Percentiles rank a stretch among this genome's conserved stretches.
Evolutionary conservation across 2,888 invertebrate species (phyloP).

Genomic region (Drosophila antonietae): DNA sequence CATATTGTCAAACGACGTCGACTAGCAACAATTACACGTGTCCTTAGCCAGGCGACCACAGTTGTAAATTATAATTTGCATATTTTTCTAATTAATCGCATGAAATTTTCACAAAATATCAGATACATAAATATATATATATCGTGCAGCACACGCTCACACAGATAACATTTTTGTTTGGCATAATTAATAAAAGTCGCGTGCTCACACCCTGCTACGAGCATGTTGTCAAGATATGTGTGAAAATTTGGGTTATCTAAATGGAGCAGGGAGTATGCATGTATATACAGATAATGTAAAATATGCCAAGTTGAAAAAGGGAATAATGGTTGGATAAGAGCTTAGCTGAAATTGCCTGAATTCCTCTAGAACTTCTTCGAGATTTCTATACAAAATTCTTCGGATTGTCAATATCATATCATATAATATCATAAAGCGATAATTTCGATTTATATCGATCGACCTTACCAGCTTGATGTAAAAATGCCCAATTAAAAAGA

Average conservation of each 20-base stretch:
- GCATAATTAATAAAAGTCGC: slow-evolving; percentile 74
- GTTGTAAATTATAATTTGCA: slow-evolving; percentile 73
- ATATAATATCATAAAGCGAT: no score
- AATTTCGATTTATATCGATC: no score
- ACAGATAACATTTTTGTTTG: slow-evolving; percentile 61
- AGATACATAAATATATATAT: slow-evolving; percentile 3
- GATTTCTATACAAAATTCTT: background rate
- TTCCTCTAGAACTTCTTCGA: background rate
- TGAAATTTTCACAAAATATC: slow-evolving; percentile 58
- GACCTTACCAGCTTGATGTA: no score
- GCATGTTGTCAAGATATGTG: slow-evolving; percentile 33
- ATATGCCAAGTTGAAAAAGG: background rate
- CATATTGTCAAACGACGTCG: slow-evolving; percentile 77
- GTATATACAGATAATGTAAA: background rate
- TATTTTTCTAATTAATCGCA: slow-evolving; percentile 83
- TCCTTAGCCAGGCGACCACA: slow-evolving; percentile 56
- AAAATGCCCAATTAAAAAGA: background rate
- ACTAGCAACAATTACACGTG: slow-evolving; percentile 77
- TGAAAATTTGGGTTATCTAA: slow-evolving; percentile 40
- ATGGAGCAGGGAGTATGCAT: slow-evolving; percentile 2
- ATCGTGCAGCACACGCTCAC: slow-evolving; percentile 22
- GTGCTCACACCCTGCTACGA: slow-evolving; percentile 56
- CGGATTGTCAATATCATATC: background rate
- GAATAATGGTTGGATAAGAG: background rate
- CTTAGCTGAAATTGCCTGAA: background rate